Base-by-base conservation (phyloP, 1,140 invertebrate genomes). In the Drosophila ficusphila region DNA sequence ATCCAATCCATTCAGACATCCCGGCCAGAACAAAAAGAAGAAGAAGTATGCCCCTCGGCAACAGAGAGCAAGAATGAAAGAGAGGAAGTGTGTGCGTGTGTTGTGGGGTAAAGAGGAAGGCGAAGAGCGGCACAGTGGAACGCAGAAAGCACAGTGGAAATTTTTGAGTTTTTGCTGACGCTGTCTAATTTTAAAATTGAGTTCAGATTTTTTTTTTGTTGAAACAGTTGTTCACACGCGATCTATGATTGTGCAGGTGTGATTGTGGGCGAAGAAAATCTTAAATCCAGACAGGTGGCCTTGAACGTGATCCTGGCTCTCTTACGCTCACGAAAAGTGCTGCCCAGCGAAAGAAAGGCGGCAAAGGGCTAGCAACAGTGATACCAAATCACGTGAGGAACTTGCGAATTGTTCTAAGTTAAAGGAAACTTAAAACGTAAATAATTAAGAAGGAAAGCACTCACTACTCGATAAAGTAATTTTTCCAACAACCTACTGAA, bases 151-250 rank as follows among this genome's bases (percentile, higher is more conserved):
- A 72, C 68, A 72, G 69, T 72, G 69, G 69, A 72, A 72, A 72
- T 51, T 72, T 72, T 72, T 72, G 16, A 39, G 39, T 42, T 52
- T 71, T 72, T 72, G 69, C 68, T 72, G 69, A 62, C 69, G 56
- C 69, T 72, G 41, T 72, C 68, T 61, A 62, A 61, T 38, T 72
- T 72, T 49, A 44, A 71, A 49, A 71, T 71, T 49, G 33, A 71
- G 68, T 71, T 71, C 68, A 51, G 23, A 36, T 69, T 41, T 54
- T 61, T 69, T 41, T 54, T 61, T 73, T 85, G 46, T 71, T 79
- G 49, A 75, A 73, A 82, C 78, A 82, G 72, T 81, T 82, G 77
- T 41, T 6, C 12, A 25, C 41, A 56, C 36, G 46, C 27, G 42
- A 16, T 42, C 38, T 41, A 12, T 33, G 33, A 23, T 12, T 34